Percentiles rank a stretch among this genome's conserved stretches.
Evolutionary conservation across 92 coral and sea anemone genomes (phyloP).

Genomic region (Ricordea florida): DNA sequence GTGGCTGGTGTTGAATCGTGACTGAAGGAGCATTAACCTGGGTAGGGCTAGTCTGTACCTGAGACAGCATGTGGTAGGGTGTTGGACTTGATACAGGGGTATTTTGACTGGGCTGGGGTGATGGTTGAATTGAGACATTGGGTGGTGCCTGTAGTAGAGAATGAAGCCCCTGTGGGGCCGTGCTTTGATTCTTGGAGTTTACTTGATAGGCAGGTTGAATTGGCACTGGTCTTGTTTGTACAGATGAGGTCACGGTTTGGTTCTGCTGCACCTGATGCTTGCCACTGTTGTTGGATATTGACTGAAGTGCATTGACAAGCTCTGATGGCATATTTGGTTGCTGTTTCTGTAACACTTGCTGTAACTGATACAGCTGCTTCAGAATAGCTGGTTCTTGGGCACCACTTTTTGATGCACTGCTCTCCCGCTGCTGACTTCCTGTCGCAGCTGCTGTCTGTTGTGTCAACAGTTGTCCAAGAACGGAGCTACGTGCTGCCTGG

Average conservation of each 20-base stretch:
- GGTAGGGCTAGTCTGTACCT: background rate
- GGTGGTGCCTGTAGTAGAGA: conserved; percentile 22
- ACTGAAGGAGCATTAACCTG: background rate
- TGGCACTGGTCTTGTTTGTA: conserved; percentile 25
- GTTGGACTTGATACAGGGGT: conserved; percentile 1
- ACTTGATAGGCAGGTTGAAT: conserved; percentile 20
- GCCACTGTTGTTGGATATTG: background rate
- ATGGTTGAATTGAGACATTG: conserved; percentile 9
- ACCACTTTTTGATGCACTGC: background rate
- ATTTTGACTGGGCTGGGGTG: background rate
- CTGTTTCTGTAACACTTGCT: conserved; percentile 22
- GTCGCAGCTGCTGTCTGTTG: conserved; percentile 28
- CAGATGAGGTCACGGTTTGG: too few relatives aligned
- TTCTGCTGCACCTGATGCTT: conserved; percentile 1
- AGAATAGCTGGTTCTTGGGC: conserved; percentile 32
- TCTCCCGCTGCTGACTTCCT: background rate
- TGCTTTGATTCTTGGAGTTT: conserved; percentile 38
- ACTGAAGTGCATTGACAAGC: conserved; percentile 11
- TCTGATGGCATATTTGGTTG: conserved; percentile 21
- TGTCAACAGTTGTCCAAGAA: conserved; percentile 24
- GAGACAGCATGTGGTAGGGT: background rate
- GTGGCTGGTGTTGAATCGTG: conserved; percentile 22
- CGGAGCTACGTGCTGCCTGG: conserved; percentile 43
- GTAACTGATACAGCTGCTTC: conserved; percentile 17
- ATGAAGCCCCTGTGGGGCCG: conserved; percentile 30